Conservation (phyloP, 2,888 invertebrate genomes). For the Lasioglossum oenotherae region DNA sequence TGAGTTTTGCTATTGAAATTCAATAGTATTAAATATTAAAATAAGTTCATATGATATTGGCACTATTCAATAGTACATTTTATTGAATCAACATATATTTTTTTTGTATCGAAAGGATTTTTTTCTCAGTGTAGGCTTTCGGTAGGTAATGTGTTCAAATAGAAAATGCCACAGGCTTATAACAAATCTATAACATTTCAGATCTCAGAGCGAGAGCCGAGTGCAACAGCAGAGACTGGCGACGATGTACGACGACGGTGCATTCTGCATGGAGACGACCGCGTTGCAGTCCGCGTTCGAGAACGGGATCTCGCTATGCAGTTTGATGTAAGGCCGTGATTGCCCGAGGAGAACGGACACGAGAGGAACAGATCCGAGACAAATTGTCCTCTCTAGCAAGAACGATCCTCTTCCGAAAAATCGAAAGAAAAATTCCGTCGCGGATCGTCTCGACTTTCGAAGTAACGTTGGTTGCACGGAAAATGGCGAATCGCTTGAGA, state of each 20-base stretch:
- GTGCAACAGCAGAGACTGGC: conserved; percentile 81
- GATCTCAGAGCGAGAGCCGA: conserved; percentile 82
- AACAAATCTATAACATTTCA: conserved; percentile 53
- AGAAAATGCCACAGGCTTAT: not conserved
- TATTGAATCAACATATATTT: too few relatives aligned
- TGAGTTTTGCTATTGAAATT: too few relatives aligned
- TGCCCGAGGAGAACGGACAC: not conserved
- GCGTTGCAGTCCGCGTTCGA: conserved; percentile 81
- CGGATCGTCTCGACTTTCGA: not conserved
- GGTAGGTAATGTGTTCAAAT: too few relatives aligned
- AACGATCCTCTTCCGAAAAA: not conserved
- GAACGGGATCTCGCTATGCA: conserved; percentile 80
- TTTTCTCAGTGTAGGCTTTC: too few relatives aligned
- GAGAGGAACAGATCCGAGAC: not conserved
- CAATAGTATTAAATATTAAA: too few relatives aligned
- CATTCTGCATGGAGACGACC: conserved; percentile 83
- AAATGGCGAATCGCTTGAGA: not conserved
- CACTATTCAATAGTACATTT: too few relatives aligned
- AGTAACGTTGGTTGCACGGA: not conserved
- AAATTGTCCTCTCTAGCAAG: conserved; percentile 2
- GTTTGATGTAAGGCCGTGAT: conserved; percentile 78
- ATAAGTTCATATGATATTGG: too few relatives aligned
- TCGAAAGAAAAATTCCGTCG: conserved; percentile 16
- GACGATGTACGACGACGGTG: conserved; percentile 81
- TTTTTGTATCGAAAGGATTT: too few relatives aligned